Base-by-base conservation (phyloP, 2,113 vertebrate species). In the Enhydra lutris region DNA sequence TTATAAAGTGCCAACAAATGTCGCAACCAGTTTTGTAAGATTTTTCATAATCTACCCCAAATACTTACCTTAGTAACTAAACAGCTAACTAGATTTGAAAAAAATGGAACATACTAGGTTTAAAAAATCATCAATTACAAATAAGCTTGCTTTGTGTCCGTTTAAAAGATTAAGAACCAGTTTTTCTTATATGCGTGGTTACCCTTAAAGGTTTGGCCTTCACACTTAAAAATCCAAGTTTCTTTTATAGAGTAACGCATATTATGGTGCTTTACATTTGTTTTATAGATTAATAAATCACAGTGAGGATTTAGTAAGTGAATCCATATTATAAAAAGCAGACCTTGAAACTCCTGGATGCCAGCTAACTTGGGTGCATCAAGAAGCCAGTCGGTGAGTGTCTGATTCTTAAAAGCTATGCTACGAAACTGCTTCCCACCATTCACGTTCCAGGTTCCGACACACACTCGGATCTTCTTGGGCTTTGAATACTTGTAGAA, bases 401-500 rank as follows among this genome's bases (percentile, higher is more conserved):
- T 99, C 98, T 99, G 99, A 97, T 99, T 99, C 97, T 99, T 99
- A 98, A 99, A 99, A 34, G 99, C 99, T 69, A 99, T 99, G 93
- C 99, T 99, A 95, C 99, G 99, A 95, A 99, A 99, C 96, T 99
- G 99, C 98, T 99, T 99, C 15, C 99, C 99, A 0, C 99, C 99
- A 0, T 99, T 99, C 39, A 99, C 99, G 0, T 99, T 99, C 99
- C 99, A 99, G 0, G 99, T 99, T 76, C 99, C 99, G 0, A 99
- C 99, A 1, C 99, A 99, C 45, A 99, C 99, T 10, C 99, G 98
- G 83, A 99, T 99, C 95, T 99, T 99, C 97, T 99, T 99, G 1
- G 99, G 99, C 74, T 98, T 99, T 8, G 99, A 99, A 91, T 99
- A 99, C 98, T 99, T 99, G 91, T 99, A 99, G 97, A 99, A 99